Evolutionary conservation across 2,113 vertebrate species (phyloP).

Genomic region (Cochlearius cochlearius): DNA sequence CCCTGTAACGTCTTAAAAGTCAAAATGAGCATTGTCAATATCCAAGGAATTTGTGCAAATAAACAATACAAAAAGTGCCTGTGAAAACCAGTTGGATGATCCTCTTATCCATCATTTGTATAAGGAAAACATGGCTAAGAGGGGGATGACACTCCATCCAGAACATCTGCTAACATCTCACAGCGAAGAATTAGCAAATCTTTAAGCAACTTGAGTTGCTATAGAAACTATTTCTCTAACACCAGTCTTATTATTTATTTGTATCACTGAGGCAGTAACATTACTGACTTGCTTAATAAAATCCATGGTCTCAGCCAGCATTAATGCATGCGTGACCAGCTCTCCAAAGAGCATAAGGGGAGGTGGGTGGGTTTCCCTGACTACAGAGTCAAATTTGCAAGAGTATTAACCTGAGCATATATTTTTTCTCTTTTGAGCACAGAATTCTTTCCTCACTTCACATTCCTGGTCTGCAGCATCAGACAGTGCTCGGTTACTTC

Average conservation of each 20-base stretch:
- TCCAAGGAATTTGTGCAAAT: background rate
- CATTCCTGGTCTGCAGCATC: background rate
- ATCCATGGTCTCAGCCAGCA: background rate
- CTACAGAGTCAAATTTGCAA: background rate
- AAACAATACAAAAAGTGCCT: background rate
- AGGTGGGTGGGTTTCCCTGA: background rate
- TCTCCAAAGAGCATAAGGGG: background rate
- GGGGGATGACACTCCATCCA: background rate
- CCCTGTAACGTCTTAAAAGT: background rate
- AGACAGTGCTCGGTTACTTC: background rate
- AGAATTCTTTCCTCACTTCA: background rate
- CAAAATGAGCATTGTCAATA: background rate
- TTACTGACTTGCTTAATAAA: background rate
- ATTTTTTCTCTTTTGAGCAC: background rate
- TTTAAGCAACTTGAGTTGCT: slow-evolving; percentile 21
- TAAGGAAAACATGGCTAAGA: background rate
- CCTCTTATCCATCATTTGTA: background rate
- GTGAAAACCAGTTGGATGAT: background rate
- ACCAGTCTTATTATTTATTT: background rate
- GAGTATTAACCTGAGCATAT: background rate
- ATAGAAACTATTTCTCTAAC: slow-evolving; percentile 8
- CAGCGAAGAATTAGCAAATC: background rate
- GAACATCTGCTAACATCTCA: background rate
- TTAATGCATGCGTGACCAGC: background rate
- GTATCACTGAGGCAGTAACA: background rate